Conservation (phyloP, 2,113 vertebrate genomes). For the Gnathonemus echidnorhynchus region DNA sequence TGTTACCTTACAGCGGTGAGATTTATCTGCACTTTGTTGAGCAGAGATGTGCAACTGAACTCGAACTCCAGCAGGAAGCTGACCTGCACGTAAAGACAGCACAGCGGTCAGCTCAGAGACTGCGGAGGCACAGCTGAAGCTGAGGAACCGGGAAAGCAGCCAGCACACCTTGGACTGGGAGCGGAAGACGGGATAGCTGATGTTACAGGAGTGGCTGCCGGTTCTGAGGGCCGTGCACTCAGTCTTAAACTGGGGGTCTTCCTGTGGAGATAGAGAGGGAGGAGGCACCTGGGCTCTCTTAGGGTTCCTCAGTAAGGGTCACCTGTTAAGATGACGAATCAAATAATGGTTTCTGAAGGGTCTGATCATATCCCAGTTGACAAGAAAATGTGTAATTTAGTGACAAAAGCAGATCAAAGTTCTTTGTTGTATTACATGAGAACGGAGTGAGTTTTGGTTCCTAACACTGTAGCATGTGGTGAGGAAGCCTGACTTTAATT, state of each 20-base stretch:
- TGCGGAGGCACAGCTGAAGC: neutral
- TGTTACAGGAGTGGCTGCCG: conserved; percentile 69
- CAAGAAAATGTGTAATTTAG: neutral
- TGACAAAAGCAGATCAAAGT: neutral
- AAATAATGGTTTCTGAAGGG: neutral
- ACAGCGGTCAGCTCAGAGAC: neutral
- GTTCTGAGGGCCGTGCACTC: conserved; percentile 64
- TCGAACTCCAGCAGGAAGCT: conserved; percentile 84
- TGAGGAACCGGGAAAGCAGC: neutral
- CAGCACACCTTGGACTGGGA: conserved; percentile 69
- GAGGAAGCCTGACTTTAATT: neutral
- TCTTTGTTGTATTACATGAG: neutral
- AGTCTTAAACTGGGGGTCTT: conserved; percentile 66
- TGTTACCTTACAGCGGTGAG: conserved; percentile 71
- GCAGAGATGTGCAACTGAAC: conserved; percentile 78
- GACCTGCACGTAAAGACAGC: conserved; percentile 56
- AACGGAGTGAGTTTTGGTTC: neutral
- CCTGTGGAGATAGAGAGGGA: conserved; percentile 50
- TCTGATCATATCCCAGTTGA: neutral
- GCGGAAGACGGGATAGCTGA: conserved; percentile 81
- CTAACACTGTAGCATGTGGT: neutral
- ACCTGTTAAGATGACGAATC: neutral
- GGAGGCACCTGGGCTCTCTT: neutral
- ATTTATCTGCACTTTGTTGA: conserved; percentile 64
- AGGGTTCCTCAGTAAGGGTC: neutral